Evolutionary conservation across 1,140 invertebrate species (phyloP).

Genomic region (Apis cerana): DNA sequence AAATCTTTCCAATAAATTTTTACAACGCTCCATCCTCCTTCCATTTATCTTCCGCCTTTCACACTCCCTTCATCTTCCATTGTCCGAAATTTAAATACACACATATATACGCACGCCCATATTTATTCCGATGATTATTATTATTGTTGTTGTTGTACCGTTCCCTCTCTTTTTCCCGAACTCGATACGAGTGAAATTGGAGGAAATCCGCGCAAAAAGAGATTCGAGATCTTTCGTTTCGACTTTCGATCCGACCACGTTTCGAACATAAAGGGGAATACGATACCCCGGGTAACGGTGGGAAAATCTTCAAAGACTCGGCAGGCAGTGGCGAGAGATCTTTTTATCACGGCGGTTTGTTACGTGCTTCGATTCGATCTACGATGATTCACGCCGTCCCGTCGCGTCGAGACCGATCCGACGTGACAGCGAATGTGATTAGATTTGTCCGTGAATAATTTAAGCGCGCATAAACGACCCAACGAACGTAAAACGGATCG

Average conservation of each 20-base stretch:
- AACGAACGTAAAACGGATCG: conserved; percentile 38
- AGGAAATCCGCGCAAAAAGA: too few relatives aligned
- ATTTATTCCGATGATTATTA: too few relatives aligned
- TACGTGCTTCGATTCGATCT: conserved; percentile 33
- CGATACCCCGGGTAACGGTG: too few relatives aligned
- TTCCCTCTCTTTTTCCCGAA: neutral
- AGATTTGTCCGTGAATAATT: conserved; percentile 34
- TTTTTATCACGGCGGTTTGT: conserved; percentile 20
- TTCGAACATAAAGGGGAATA: too few relatives aligned
- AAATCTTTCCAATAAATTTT: conserved; percentile 27
- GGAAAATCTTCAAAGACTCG: too few relatives aligned
- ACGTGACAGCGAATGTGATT: conserved; percentile 21
- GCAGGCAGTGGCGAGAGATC: too few relatives aligned
- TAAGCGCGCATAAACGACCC: conserved; percentile 14
- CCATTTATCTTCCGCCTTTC: neutral
- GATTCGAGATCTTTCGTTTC: too few relatives aligned
- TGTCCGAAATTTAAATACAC: neutral
- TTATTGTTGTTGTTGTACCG: too few relatives aligned
- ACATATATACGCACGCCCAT: neutral
- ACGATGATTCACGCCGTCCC: conserved; percentile 30
- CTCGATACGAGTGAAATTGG: too few relatives aligned
- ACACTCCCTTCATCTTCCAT: neutral
- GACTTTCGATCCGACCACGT: too few relatives aligned
- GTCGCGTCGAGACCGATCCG: neutral
- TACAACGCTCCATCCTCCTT: neutral